phyloP scores from a whole-genome alignment of 2,113 vertebrate species.

The Tricholaema leucomelas region DNA sequence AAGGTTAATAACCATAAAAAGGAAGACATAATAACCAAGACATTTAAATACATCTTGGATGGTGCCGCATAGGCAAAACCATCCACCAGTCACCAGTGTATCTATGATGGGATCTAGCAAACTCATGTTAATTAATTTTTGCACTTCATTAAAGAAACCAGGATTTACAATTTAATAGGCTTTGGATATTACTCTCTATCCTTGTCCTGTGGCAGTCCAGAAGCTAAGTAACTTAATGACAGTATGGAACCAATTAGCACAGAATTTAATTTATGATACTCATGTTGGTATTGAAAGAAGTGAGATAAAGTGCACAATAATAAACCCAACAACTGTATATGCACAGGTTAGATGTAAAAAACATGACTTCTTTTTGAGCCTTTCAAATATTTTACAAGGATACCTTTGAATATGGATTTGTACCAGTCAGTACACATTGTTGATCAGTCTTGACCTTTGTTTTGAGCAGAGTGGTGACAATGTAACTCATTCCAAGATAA shows the following conservation, averaged over 20 bases:
- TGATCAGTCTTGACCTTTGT: background rate
- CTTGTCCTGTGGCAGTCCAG: background rate
- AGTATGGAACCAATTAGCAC: background rate
- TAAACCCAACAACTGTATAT: background rate
- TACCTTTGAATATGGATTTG: background rate
- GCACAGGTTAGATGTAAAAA: background rate
- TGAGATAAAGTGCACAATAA: background rate
- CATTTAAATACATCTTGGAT: background rate
- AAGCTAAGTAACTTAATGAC: background rate
- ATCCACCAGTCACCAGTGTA: background rate
- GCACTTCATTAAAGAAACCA: background rate
- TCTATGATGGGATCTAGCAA: background rate
- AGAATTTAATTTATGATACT: background rate
- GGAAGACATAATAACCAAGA: background rate
- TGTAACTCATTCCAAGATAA: background rate
- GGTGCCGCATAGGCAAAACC: background rate
- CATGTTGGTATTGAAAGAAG: background rate
- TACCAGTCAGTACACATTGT: background rate
- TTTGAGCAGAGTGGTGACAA: rapidly evolving
- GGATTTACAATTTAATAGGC: background rate
- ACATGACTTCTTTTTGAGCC: background rate
- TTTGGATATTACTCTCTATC: background rate
- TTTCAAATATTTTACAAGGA: background rate
- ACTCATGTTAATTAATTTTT: constrained; percentile 13
- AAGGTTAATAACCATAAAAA: background rate